These are phyloP conservation scores for Myioborus melanocephalus DNA, from an alignment of 2,797 vertebrate species.

Conservation along the genomic window DNA sequence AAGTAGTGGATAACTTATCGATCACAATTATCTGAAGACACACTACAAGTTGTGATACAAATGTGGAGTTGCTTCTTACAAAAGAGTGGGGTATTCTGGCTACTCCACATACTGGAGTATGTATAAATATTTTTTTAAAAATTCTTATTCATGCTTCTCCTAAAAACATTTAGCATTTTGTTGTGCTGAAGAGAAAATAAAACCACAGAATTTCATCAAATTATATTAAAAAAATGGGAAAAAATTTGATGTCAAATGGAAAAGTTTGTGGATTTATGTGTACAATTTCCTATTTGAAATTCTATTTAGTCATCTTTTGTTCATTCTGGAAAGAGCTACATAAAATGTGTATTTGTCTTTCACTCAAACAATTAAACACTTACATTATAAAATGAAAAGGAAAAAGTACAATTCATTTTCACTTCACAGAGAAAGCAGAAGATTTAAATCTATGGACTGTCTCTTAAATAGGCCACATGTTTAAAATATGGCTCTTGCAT, in stretches of 20 bases:
- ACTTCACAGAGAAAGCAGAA: background rate
- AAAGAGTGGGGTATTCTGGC: background rate
- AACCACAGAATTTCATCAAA: background rate
- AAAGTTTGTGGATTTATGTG: slow-evolving; percentile 33
- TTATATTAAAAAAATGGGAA: background rate
- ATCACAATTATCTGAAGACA: background rate
- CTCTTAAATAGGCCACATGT: background rate
- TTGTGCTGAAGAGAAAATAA: background rate
- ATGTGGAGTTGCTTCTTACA: background rate
- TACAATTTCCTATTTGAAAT: slow-evolving; percentile 2
- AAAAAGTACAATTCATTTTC: slow-evolving; percentile 4
- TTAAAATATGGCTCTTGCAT: slow-evolving; percentile 49
- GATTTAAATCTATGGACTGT: slow-evolving; percentile 14
- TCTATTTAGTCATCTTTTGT: background rate
- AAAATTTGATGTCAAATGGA: slow-evolving; percentile 16
- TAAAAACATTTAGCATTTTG: background rate
- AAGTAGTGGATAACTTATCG: background rate
- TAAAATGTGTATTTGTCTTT: background rate
- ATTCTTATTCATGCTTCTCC: background rate
- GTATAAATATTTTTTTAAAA: background rate
- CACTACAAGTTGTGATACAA: background rate
- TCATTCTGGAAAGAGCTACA: background rate
- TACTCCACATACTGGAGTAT: background rate
- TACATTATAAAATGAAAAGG: background rate
- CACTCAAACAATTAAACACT: slow-evolving; percentile 19